Percentiles rank a stretch among this genome's conserved stretches.
These are phyloP conservation scores for Euura saliciscinereae DNA, from an alignment of 1,140 invertebrate species.

Conservation along the genomic window DNA sequence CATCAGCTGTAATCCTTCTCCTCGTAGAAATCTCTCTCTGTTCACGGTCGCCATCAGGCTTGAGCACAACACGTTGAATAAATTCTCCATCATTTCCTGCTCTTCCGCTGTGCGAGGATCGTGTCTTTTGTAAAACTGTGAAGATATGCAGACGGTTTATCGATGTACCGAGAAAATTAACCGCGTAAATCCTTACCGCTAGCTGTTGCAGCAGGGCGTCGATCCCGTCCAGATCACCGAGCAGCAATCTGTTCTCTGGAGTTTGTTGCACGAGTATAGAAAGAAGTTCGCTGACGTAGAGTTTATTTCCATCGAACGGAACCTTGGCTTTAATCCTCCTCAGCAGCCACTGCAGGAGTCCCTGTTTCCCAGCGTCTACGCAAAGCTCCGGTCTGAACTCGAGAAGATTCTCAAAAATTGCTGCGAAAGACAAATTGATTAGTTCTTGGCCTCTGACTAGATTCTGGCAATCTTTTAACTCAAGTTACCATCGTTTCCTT, in stretches of 20 bases:
- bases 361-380: slow-evolving; percentile 84
- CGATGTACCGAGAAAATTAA: not conserved
- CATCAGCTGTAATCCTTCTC: slow-evolving; percentile 96
- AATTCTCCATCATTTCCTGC: slow-evolving; percentile 98
- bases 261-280: slow-evolving; percentile 94
- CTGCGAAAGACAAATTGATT: slow-evolving; percentile 62
- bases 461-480: too few relatives aligned
- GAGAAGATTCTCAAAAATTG: slow-evolving; percentile 89
- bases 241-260: slow-evolving; percentile 78
- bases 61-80: slow-evolving; percentile 96
- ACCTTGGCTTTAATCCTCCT: slow-evolving; percentile 86
- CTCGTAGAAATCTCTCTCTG: slow-evolving; percentile 89
- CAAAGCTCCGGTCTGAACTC: slow-evolving; percentile 89
- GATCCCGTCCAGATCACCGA: slow-evolving; percentile 94
- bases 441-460: too few relatives aligned
- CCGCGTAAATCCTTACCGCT: slow-evolving; percentile 69
- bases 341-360: slow-evolving; percentile 90
- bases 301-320: slow-evolving; percentile 94
- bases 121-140: slow-evolving; percentile 91
- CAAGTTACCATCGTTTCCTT: too few relatives aligned
- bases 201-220: slow-evolving; percentile 95
- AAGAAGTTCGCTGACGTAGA: slow-evolving; percentile 95
- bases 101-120: slow-evolving; percentile 92
- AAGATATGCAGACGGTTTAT: slow-evolving; percentile 26
- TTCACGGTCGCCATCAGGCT: slow-evolving; percentile 88